These are phyloP conservation scores for Macrotus californicus DNA, from an alignment of 2,113 vertebrate genomes.

Conservation along the genomic window DNA sequence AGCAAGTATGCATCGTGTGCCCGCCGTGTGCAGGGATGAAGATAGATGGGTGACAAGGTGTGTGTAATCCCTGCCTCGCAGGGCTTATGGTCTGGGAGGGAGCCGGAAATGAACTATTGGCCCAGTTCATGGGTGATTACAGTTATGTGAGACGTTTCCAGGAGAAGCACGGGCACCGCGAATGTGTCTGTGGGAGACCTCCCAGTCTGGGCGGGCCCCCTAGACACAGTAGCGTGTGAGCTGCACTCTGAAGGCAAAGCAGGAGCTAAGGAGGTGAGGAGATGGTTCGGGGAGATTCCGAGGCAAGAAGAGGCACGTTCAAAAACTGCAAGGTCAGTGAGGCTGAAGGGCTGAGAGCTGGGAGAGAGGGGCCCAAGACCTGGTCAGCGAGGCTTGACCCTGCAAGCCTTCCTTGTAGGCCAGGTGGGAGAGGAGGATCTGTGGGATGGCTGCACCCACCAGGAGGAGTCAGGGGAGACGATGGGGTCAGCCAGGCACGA, in stretches of 20 bases:
- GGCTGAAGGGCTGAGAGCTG: fast-evolving
- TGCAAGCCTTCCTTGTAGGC: not conserved
- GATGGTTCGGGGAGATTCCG: not conserved
- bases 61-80: not conserved
- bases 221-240: not conserved
- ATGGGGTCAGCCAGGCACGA: not conserved
- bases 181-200: fast-evolving
- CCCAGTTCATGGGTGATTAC: not conserved
- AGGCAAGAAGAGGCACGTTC: not conserved
- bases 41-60: fast-evolving
- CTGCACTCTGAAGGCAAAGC: not conserved
- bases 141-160: not conserved
- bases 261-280: not conserved
- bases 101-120: not conserved
- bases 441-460: too few relatives aligned
- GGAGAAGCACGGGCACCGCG: not conserved
- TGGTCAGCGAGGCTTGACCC: not conserved
- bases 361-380: not conserved
- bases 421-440: fast-evolving
- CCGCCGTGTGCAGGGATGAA: not conserved
- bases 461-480: not conserved
- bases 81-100: not conserved
- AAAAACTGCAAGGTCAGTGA: not conserved
- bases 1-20: not conserved
- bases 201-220: not conserved